Base-by-base conservation (phyloP, 1,140 invertebrate species). In the Zaprionus lachaisei region DNA sequence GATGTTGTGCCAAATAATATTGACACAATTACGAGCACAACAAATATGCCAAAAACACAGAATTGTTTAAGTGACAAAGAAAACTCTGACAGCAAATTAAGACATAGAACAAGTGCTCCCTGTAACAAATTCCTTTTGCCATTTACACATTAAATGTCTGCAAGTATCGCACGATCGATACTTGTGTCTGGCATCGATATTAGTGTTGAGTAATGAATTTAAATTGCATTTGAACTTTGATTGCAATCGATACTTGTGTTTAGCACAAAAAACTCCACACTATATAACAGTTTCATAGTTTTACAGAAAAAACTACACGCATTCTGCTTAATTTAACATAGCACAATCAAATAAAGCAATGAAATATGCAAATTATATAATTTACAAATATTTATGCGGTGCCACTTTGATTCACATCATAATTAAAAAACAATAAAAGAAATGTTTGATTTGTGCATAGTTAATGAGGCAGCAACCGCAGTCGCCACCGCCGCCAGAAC, bases 361-460 rank as follows among this genome's bases (percentile, higher is more conserved):
- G 47, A 51, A 24, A 51, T 24, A 51, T 51, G 47, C 47, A 72
- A 80, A 76, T 75, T 41, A 49, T 64, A 70, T n/a, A 55, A 20
- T 17, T 38, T 26, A 51, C 15, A 58, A 44, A 26, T 44, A 14
- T 54, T 24, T 44, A 51, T 51, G 12, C 47, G 14, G n/a, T 24
- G 9, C 20, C 47, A 20, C 47, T 51, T 31, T 37, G 56, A 41
- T 71, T 66, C 37, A 17, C 12, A 22, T 28, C 49, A 37, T 37
- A 55, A 65, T 65, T 38, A 55, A 66, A 44, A 12, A 56, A 56
- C 51, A 66, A 66, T 65, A 31, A 44, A 69, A 60, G 14, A 38
- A 38, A 15, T 44, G 37, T 61, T 34, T 49, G 31, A 15, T 34
- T 47, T 64, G 11, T 22, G 24, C 71, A 41, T 31, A 56, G 26